A percentile compares a stretch with the other conserved stretches of the same genome.
These are phyloP conservation scores for Eupithecia subfuscata DNA, from an alignment of 2,888 invertebrate species.

Conservation along the genomic window DNA sequence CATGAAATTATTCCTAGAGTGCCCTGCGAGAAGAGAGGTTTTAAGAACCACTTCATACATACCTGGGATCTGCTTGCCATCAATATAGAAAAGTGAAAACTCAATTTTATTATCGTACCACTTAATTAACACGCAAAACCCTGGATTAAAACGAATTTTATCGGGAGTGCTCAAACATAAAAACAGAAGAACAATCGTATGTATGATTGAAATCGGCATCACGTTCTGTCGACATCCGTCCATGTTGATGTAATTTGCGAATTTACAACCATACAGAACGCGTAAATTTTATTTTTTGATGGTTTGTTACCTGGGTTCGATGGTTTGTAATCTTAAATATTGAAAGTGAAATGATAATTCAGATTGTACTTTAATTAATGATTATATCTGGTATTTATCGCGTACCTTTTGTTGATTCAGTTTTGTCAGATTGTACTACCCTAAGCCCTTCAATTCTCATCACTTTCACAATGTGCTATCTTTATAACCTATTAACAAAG, in stretches of 20 bases:
- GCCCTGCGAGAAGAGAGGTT: too few relatives aligned
- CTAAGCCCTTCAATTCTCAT: too few relatives aligned
- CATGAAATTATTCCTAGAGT: neutral
- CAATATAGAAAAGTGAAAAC: neutral
- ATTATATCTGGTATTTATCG: too few relatives aligned
- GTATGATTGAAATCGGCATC: slow-evolving; percentile 67
- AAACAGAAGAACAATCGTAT: slow-evolving; percentile 51
- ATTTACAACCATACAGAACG: slow-evolving; percentile 47
- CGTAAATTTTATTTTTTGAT: neutral
- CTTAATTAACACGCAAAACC: neutral
- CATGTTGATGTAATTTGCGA: slow-evolving; percentile 57
- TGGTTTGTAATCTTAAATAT: too few relatives aligned
- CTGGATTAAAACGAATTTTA: slow-evolving; percentile 69
- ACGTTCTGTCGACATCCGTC: slow-evolving; percentile 67
- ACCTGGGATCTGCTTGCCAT: neutral
- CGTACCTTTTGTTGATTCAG: too few relatives aligned
- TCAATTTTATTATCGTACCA: neutral
- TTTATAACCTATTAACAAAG: neutral
- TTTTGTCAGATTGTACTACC: too few relatives aligned
- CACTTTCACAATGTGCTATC: neutral
- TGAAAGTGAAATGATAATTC: too few relatives aligned
- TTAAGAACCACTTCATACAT: too few relatives aligned
- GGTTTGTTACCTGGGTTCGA: neutral
- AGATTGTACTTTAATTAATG: too few relatives aligned
- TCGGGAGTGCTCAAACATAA: slow-evolving; percentile 54